Evolutionary conservation across 2,888 invertebrate genomes (phyloP), one percentile per base, ranked within the genome.

Genomic region (Drosophila fulvimacula): DNA sequence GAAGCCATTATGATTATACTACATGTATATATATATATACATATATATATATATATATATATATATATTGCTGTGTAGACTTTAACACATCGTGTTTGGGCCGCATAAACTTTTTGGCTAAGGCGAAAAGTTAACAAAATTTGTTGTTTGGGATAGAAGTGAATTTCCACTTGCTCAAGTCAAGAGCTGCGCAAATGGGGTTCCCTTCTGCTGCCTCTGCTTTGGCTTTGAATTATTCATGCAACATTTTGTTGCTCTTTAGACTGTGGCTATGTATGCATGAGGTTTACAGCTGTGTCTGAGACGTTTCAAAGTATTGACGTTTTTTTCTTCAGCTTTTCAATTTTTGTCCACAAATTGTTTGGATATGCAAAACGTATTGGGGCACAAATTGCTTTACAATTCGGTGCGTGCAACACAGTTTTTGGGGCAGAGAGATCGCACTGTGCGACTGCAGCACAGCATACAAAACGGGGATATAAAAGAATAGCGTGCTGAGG

Each of bases 221-320:
- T 30, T 19, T 24, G 39, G 24, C 52, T 36, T 34, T 82, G 70
- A 84, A 84, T 84, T 67, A 82, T 82, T 84, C 82, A 82, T 82
- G 44, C 19, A 21, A 60, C 17, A 67, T 71, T 63, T 44, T 24
- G 38, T 44, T 49, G 76, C 51, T 39, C 34, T 64, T 55, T 46
- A n/a, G 38, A 39, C 10, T 11, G 6, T 21, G 13, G 19, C 15
- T 21, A 15, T 44, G 27, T 27, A 27, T 27, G 48, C 30, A 10
- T 46, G 27, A 19, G 32, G 32, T 10, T n/a, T 34, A 34, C 58
- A 62, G 64, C 19, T 46, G 17, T 17, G 49, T 24, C 39, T 21
- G 5, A 41, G 9, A 46, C 21, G 30, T 15, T 21, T 19, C 65
- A 27, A 36, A 52, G 55, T 53, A 55, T 36, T 53, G 48, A 34